Evolutionary conservation across 2,113 vertebrate genomes (phyloP).

Genomic region (Craseonycteris thonglongyai): DNA sequence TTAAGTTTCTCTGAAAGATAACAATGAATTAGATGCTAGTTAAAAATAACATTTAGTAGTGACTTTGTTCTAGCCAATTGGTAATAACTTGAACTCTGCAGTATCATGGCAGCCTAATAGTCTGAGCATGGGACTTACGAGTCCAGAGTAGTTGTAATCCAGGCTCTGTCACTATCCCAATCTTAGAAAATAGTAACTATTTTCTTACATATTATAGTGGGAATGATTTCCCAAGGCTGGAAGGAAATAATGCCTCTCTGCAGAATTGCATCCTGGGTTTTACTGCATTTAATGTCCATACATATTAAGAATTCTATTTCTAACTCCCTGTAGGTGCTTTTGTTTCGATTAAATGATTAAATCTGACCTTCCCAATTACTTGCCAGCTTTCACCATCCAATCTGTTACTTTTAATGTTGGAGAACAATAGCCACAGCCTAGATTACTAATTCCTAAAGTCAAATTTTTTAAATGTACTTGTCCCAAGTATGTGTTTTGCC

Average conservation of each 20-base stretch:
- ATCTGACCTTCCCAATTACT: not conserved
- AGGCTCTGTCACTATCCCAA: slow-evolving; percentile 61
- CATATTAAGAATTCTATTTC: not conserved
- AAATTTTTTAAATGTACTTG: not conserved
- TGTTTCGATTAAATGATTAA: slow-evolving; percentile 20
- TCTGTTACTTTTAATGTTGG: not conserved
- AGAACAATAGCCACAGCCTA: slow-evolving; percentile 15
- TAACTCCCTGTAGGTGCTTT: slow-evolving; percentile 22
- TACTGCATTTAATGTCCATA: slow-evolving; percentile 11
- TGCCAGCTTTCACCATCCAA: not conserved
- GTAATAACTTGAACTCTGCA: slow-evolving; percentile 21
- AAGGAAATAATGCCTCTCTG: slow-evolving; percentile 58
- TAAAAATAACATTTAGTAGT: not conserved
- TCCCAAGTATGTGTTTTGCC: slow-evolving; percentile 10
- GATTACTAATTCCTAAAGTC: slow-evolving; percentile 14
- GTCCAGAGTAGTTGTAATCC: slow-evolving; percentile 54
- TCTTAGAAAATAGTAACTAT: not conserved
- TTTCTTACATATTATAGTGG: not conserved
- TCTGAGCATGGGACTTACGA: slow-evolving; percentile 65
- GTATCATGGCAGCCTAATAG: slow-evolving; percentile 49
- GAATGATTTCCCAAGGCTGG: slow-evolving; percentile 45
- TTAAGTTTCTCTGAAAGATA: slow-evolving; percentile 38
- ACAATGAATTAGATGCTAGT: slow-evolving; percentile 19
- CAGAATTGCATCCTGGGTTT: not conserved
- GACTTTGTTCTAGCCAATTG: slow-evolving; percentile 4